Base-by-base conservation (phyloP, 1,140 invertebrate genomes). In the Caenorhabditis briggsae region DNA sequence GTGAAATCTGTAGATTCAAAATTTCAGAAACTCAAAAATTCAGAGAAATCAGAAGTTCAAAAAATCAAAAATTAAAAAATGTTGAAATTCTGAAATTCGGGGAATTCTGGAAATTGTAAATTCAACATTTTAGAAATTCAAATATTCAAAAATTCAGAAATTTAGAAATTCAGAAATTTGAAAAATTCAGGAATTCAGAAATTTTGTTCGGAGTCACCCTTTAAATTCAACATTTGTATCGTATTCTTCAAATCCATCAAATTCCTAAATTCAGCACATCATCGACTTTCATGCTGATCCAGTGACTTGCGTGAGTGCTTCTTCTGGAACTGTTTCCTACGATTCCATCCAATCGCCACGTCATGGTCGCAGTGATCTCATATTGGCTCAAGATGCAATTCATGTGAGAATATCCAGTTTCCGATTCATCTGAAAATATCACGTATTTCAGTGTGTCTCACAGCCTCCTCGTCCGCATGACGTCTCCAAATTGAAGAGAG, bases 251-350 rank as follows among this genome's bases (percentile, higher is more conserved):
- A 33, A 33, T 20, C 23, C 41, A 50, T 23, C 20, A 8, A 23
- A 20, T 23, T 50, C 46, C 46, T 78, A 18, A 18, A 16, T 78
- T 16, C 70, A 78, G 70, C 70, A 78, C 9, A n/a, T 78, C n/a
- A 78, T 78, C 20, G 70, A 78, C 20, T 78, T 78, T n/a, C 70
- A 78, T 50, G 70, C 70, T 48, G 70, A 78, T 53, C 70, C 70
- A 23, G 70, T 78, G 5, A 78, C 70, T 2, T 78, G 70, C 25
- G 46, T 78, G 18, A 78, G 70, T 78, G 70, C 70, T 12, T 78
- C 70, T 50, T 78, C 70, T 48, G 70, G 70, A 23, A 78, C 70
- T 1, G 70, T 78, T 9, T 78, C 70, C 46, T 78, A 78, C 23
- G 70, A 78, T 50, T 78, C 70, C 23, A 61, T 61, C 25, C 59